Percentiles rank a stretch among this genome's conserved stretches.
Conservation (phyloP, 2,888 invertebrate species). For the Stegana nigrithorax region DNA sequence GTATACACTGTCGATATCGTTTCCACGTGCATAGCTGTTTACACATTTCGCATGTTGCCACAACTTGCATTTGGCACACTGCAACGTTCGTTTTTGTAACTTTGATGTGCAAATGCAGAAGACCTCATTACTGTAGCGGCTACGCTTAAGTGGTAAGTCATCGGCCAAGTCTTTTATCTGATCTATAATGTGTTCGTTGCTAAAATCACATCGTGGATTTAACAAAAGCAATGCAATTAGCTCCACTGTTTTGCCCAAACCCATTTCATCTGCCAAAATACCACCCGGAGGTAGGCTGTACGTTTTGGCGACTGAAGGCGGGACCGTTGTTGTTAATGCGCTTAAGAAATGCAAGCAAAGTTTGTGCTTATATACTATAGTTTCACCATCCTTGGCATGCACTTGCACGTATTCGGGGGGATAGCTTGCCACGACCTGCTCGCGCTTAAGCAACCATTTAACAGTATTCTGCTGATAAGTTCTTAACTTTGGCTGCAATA, state of each 20-base stretch:
- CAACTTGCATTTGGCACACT: constrained; percentile 73
- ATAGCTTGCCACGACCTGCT: constrained; percentile 56
- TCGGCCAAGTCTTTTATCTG: constrained; percentile 27
- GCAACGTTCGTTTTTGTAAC: constrained; percentile 51
- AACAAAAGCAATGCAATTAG: constrained; percentile 75
- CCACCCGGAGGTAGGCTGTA: constrained; percentile 73
- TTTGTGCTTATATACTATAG: constrained; percentile 51
- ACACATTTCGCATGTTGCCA: constrained; percentile 77
- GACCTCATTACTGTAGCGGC: constrained; percentile 9
- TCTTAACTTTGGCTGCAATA: constrained; percentile 71
- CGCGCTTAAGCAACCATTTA: constrained; percentile 76
- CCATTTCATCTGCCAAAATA: constrained; percentile 85
- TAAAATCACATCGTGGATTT: constrained; percentile 64
- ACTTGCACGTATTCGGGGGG: constrained; percentile 45
- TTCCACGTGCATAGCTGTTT: constrained; percentile 41
- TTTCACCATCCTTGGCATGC: constrained; percentile 39
- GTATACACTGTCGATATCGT: constrained; percentile 63
- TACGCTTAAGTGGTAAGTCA: constrained; percentile 27
- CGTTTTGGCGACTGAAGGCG: too few relatives aligned
- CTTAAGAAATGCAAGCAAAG: constrained; percentile 48
- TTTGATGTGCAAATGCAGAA: constrained; percentile 67
- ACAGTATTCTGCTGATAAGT: constrained; percentile 77
- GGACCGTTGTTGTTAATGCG: neutral
- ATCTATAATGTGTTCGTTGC: constrained; percentile 16
- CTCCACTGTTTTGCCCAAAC: constrained; percentile 84